phyloP scores from a whole-genome alignment of 2,113 vertebrate species.

The Hippocampus zosterae region DNA sequence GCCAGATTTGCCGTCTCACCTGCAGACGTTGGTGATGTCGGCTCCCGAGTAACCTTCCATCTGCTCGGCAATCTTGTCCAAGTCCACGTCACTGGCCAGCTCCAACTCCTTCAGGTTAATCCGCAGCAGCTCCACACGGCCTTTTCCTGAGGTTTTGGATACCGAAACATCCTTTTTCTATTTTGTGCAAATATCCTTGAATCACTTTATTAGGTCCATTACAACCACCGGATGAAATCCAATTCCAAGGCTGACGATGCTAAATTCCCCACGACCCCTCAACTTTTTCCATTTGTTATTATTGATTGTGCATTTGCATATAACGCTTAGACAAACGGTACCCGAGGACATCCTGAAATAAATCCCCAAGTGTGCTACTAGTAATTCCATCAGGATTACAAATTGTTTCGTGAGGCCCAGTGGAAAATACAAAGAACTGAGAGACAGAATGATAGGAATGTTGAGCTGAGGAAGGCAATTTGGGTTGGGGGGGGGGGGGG shows the following conservation, averaged over 20 bases:
- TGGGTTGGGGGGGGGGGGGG: not conserved
- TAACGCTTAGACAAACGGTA: not conserved
- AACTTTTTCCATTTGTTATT: not conserved
- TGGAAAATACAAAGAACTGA: conserved; percentile 8
- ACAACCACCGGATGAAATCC: not conserved
- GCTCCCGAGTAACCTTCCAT: conserved; percentile 98
- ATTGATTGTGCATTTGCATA: not conserved
- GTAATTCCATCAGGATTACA: conserved; percentile 10
- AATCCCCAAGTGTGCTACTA: not conserved
- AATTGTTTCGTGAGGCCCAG: not conserved
- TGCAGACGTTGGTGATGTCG: conserved; percentile 97
- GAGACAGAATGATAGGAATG: conserved; percentile 17
- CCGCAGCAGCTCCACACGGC: conserved; percentile 87
- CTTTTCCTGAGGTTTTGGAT: conserved; percentile 72
- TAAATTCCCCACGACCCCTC: not conserved
- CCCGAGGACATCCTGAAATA: not conserved
- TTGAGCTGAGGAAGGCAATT: not conserved
- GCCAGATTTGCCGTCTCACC: conserved; percentile 64
- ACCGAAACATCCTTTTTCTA: not conserved
- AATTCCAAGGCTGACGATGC: not conserved
- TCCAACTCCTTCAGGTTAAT: conserved; percentile 94
- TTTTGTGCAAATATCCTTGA: not conserved
- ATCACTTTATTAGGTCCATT: not conserved
- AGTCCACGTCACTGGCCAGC: conserved; percentile 85
- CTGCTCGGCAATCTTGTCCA: conserved; percentile 88